Evolutionary conservation across 1,140 invertebrate genomes (phyloP).

Genomic region (honey bee (Apis mellifera)): Amel_HAv3.1 CM009933.2:1672001-1672500

Average conservation of each 20-base stretch:
- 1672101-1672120: neutral
- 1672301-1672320: no score
- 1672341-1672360: no score
- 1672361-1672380: no score
- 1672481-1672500: no score
- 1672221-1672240: neutral
- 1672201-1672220: neutral
- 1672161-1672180: neutral
- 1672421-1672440: no score
- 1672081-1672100: no score
- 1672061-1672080: neutral
- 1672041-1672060: neutral
- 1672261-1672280: neutral
- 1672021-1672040: neutral
- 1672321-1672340: no score
- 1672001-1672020: no score
- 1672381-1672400: no score
- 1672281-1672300: neutral
- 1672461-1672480: no score
- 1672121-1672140: neutral
- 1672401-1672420: no score
- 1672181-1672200: slow-evolving; percentile 12
- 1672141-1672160: neutral
- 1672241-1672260: neutral
- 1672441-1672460: no score